A percentile compares a stretch with the other conserved stretches of the same genome.
These are phyloP conservation scores for Trididemnum miniatum DNA, from an alignment of 23 tunicate genomes.

Conservation along the genomic window DNA sequence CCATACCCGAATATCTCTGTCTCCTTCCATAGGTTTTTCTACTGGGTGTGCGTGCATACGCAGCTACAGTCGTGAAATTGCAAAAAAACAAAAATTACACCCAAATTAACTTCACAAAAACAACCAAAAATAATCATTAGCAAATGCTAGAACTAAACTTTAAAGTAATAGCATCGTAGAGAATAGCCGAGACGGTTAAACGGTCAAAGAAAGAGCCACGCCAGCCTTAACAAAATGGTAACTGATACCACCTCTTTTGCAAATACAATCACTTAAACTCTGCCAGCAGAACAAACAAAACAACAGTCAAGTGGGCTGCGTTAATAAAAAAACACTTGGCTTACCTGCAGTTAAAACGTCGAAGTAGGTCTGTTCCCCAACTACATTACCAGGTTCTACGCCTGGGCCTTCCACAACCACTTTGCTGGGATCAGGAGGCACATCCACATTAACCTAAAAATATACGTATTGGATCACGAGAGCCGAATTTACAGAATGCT, in stretches of 20 bases:
- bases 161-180: too few relatives aligned
- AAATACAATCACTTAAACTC: neutral
- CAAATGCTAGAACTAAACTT: too few relatives aligned
- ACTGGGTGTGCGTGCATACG: neutral
- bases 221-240: too few relatives aligned
- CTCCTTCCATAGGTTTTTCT: neutral
- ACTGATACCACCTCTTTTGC: conserved; percentile 11
- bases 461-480: too few relatives aligned
- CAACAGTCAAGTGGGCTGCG: neutral
- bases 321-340: neutral
- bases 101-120: too few relatives aligned
- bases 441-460: conserved; percentile 78
- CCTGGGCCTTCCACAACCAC: conserved; percentile 95
- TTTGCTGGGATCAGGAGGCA: conserved; percentile 93
- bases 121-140: too few relatives aligned
- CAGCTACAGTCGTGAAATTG: neutral
- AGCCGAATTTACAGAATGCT: too few relatives aligned
- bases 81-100: neutral
- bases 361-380: conserved; percentile 83
- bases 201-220: too few relatives aligned
- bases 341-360: conserved; percentile 89
- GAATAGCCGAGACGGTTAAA: too few relatives aligned
- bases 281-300: conserved; percentile 7
- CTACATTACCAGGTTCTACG: conserved; percentile 88
- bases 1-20: neutral